A percentile compares a stretch with the other conserved stretches of the same genome.
These are phyloP conservation scores for Osmoderma eremita DNA, from an alignment of 2,888 invertebrate genomes.

Conservation along the genomic window DNA sequence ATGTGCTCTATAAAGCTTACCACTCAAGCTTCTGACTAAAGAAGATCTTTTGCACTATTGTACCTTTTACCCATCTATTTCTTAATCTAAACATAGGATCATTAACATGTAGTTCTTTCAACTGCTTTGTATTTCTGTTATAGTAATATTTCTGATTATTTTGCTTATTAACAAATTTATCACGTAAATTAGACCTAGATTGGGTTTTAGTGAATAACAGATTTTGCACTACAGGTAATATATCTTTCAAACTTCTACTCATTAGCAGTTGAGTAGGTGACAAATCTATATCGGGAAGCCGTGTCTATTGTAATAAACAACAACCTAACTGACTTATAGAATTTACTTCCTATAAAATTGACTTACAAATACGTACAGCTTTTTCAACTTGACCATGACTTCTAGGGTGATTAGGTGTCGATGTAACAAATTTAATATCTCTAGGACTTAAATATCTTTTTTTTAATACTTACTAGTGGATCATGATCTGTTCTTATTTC, in stretches of 20 bases:
- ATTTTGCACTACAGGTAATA: constrained; percentile 5
- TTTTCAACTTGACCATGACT: constrained; percentile 49
- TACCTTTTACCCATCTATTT: constrained; percentile 2
- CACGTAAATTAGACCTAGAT: neutral
- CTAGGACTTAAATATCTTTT: constrained; percentile 43
- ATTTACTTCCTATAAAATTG: no score
- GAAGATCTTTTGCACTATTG: no score
- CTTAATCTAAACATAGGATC: neutral
- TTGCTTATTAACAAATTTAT: constrained; percentile 11
- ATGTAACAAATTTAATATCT: constrained; percentile 39
- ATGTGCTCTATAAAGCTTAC: no score
- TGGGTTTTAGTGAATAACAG: neutral
- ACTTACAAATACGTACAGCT: constrained; percentile 44
- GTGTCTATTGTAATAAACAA: no score
- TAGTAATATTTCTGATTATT: constrained; percentile 13
- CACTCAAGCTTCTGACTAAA: no score
- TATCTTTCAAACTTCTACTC: constrained; percentile 7
- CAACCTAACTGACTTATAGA: no score
- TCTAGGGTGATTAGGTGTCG: constrained; percentile 46
- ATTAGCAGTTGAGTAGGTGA: constrained; percentile 45
- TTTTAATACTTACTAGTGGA: no score
- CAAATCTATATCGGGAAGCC: no score
- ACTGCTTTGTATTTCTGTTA: neutral
- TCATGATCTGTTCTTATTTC: no score
- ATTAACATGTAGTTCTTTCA: neutral